These are phyloP conservation scores for Kuschelorhynchus macadamiae DNA, from an alignment of 2,888 invertebrate species.

Conservation along the genomic window DNA sequence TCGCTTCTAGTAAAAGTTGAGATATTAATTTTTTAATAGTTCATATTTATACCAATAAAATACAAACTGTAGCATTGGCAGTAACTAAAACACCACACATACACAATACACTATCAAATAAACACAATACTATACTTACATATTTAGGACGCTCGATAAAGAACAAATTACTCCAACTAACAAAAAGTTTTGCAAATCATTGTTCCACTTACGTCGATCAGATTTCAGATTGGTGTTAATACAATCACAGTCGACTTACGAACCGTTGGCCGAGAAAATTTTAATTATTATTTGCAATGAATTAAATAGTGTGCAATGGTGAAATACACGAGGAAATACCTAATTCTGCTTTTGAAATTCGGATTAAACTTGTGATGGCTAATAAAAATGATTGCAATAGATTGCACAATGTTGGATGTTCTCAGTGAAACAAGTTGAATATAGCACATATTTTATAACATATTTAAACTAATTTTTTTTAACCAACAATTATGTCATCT, in stretches of 20 bases:
- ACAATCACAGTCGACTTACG: constrained; percentile 15
- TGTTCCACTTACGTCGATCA: constrained; percentile 19
- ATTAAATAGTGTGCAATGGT: background rate
- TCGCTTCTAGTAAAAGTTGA: too few relatives aligned
- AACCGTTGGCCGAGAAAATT: constrained; percentile 22
- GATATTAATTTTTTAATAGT: too few relatives aligned
- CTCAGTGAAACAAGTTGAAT: too few relatives aligned
- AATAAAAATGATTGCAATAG: too few relatives aligned
- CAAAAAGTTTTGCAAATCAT: constrained; percentile 1
- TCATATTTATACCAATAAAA: too few relatives aligned
- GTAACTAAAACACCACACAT: too few relatives aligned
- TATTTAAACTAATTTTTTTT: too few relatives aligned
- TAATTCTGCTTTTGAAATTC: background rate
- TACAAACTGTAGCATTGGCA: too few relatives aligned
- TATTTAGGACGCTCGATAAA: constrained; percentile 15
- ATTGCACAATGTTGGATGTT: too few relatives aligned
- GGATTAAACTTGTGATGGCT: background rate
- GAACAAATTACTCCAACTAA: constrained; percentile 10
- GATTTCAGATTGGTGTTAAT: constrained; percentile 21
- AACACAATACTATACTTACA: constrained; percentile 2
- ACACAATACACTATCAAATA: background rate
- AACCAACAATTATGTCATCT: too few relatives aligned
- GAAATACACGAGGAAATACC: background rate
- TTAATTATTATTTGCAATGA: constrained; percentile 1
- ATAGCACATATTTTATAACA: too few relatives aligned